Base-by-base conservation (phyloP, 2,888 invertebrate genomes). In the Ormyrus nitidulus region DNA sequence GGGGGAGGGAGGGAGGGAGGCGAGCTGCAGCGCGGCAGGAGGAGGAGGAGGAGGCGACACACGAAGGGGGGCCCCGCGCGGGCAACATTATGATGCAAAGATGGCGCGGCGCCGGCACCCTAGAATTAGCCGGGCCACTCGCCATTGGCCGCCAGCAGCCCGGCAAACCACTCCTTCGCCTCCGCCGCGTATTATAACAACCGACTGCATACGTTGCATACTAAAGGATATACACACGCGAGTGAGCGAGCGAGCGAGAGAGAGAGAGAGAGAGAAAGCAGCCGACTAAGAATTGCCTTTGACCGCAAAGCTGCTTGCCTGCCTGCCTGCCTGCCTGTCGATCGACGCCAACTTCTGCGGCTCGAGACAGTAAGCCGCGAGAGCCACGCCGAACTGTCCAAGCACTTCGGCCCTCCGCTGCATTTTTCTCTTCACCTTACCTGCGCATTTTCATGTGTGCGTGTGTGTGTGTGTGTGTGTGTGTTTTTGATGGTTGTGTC, bases 51-150 rank as follows among this genome's bases (percentile, higher is more conserved):
- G 69, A 76, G 80, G 69, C 69, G 78, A 71, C 81, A 62, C 62
- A 77, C 73, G 71, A 59, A 70, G 49, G 61, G 34, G 71, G 53
- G 53, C 54, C 62, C 61, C 73, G 79, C 73, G 73, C 56, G 81
- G 87, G 85, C 86, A 86, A 87, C 87, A 89, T 90, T 90, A 90
- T 90, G 88, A 90, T 90, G 90, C 90, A 90, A 90, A 90, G 90
- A 90, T 90, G 90, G 90, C 90, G 90, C 89, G 88, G 89, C 88
- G 75, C 58, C 77, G 87, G 90, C 88, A 90, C 89, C 90, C 90
- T 90, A 90, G 90, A 90, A 90, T 90, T 90, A 90, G 88, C 88
- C 89, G 85, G 87, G 87, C 87, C 89, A 90, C 90, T 90, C 90
- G 90, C 90, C 90, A 90, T 90, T 90, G 90, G 90, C 87, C 89